Percentiles rank a stretch among this genome's conserved stretches.
phyloP scores from a whole-genome alignment of 2,113 vertebrate species.

The Suricata suricatta region DNA sequence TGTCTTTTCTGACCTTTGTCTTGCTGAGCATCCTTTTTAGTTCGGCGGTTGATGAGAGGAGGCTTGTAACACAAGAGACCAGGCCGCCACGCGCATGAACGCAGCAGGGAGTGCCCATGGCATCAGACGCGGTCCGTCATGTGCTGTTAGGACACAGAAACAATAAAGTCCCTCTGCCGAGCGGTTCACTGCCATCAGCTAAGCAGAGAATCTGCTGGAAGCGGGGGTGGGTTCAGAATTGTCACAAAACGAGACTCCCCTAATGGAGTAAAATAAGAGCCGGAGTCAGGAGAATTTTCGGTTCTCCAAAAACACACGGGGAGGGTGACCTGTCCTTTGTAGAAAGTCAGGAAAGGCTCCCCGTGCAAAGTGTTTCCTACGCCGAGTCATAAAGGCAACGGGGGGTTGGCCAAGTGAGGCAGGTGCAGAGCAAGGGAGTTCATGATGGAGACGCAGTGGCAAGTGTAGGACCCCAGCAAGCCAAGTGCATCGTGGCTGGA shows the following conservation, averaged over 20 bases:
- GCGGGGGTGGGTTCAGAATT: neutral
- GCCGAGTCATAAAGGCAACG: neutral
- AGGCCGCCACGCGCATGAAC: too few species aligned
- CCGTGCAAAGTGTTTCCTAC: neutral
- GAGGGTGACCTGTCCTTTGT: fast-evolving
- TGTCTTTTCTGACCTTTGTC: neutral
- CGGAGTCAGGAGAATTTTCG: neutral
- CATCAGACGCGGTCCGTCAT: neutral
- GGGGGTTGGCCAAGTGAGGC: neutral
- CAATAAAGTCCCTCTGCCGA: neutral
- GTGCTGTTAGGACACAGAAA: neutral
- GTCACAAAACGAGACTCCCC: neutral
- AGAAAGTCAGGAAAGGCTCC: neutral
- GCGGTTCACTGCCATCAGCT: neutral
- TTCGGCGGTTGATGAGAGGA: neutral
- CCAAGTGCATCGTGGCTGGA: neutral
- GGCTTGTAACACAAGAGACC: neutral
- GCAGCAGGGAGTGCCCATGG: neutral
- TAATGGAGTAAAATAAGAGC: too few species aligned
- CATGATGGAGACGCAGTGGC: fast-evolving
- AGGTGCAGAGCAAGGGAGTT: neutral
- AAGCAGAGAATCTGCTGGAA: neutral
- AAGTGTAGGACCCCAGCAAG: neutral
- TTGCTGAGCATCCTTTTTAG: neutral
- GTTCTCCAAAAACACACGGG: fast-evolving